These are phyloP conservation scores for Amazona vittata DNA, from an alignment of 2,113 vertebrate species.

Conservation along the genomic window DNA sequence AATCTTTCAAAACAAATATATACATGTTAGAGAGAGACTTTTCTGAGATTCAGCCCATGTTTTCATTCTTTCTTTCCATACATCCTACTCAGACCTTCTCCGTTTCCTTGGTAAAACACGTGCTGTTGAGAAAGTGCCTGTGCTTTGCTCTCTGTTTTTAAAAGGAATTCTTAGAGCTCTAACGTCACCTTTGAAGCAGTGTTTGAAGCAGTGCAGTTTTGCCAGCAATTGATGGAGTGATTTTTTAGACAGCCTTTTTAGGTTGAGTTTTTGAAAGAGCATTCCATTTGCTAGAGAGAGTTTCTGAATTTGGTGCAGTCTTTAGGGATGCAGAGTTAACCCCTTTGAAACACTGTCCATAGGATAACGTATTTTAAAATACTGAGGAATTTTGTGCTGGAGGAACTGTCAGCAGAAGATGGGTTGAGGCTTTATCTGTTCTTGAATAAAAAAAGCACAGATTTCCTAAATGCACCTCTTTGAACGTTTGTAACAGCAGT, in stretches of 20 bases:
- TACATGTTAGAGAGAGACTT: neutral
- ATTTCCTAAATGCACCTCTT: slow-evolving; percentile 1
- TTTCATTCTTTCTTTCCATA: neutral
- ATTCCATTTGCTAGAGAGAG: neutral
- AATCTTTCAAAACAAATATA: neutral
- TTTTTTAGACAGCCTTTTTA: neutral
- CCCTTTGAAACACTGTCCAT: neutral
- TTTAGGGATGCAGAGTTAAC: neutral
- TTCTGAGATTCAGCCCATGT: neutral
- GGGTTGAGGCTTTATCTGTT: neutral
- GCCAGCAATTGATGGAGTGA: neutral
- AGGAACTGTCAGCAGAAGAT: neutral
- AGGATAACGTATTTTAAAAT: neutral
- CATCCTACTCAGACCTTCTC: neutral
- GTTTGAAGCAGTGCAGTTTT: neutral
- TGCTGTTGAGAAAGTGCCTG: neutral
- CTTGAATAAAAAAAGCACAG: neutral
- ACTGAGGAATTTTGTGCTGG: neutral
- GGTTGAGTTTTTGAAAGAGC: neutral
- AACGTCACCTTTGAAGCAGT: neutral
- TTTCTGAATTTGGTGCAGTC: neutral
- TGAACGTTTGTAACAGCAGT: neutral
- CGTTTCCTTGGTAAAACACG: neutral
- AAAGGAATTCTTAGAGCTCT: neutral
- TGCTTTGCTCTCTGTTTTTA: neutral